These are phyloP conservation scores for Crypturellus undulatus DNA, from an alignment of 2,113 vertebrate species.

Conservation along the genomic window DNA sequence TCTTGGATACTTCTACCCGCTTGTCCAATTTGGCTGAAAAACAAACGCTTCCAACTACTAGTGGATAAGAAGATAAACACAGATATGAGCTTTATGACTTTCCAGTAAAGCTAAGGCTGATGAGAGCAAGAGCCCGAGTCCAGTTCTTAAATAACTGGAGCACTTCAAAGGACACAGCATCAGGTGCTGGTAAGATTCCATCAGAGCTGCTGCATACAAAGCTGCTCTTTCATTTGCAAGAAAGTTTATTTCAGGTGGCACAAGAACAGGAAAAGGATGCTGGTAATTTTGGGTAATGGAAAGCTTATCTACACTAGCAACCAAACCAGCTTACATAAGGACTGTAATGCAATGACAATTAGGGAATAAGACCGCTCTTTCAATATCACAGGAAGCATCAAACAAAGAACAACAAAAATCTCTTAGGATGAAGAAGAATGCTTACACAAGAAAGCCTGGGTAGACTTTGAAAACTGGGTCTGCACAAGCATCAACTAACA, in stretches of 20 bases:
- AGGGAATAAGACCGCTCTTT: background rate
- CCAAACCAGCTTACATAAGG: background rate
- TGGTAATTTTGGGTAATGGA: constrained; percentile 10
- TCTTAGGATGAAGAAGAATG: background rate
- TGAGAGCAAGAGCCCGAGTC: background rate
- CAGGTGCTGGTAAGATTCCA: background rate
- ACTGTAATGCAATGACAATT: background rate
- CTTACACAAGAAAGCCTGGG: background rate
- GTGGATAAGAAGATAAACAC: background rate
- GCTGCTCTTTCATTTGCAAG: background rate
- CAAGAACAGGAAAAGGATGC: constrained; percentile 38
- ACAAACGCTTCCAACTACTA: background rate
- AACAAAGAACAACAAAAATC: background rate
- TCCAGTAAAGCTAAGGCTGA: background rate
- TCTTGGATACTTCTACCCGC: background rate
- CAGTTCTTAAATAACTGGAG: background rate
- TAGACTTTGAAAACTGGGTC: background rate
- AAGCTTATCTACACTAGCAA: constrained; percentile 24
- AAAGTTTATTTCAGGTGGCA: background rate
- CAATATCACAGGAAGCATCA: background rate
- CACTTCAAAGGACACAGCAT: background rate
- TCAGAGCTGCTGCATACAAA: background rate
- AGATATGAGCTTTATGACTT: background rate
- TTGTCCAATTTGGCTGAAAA: background rate
- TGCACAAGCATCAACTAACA: too few species aligned